Percentiles rank a stretch among this genome's conserved stretches.
Conservation (phyloP, 2,797 vertebrate genomes). For the Melanotaenia pygmaea region DNA sequence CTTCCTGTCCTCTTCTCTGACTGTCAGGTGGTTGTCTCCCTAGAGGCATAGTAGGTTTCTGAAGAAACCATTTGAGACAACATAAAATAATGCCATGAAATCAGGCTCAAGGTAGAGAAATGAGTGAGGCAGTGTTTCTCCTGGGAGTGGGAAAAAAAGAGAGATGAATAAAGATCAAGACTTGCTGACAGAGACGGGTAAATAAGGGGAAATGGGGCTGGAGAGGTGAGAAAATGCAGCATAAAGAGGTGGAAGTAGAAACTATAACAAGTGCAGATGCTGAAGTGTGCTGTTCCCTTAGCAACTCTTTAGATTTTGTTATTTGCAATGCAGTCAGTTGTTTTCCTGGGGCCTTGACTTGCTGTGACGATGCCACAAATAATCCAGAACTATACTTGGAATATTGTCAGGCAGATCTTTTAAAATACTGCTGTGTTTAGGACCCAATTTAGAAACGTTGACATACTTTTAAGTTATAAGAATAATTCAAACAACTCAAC, state of each 20-base stretch:
- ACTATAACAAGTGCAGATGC: background rate
- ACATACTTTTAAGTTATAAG: background rate
- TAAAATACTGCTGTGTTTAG: background rate
- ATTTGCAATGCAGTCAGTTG: background rate
- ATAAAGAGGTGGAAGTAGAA: constrained; percentile 13
- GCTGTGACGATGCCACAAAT: background rate
- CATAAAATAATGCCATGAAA: constrained; percentile 45
- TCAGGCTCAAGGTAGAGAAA: constrained; percentile 15
- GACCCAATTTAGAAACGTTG: background rate
- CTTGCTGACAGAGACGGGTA: constrained; percentile 22
- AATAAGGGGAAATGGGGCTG: constrained; percentile 25
- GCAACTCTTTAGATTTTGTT: background rate
- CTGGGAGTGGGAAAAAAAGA: constrained; percentile 13
- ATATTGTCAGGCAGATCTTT: background rate
- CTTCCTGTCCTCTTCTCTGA: constrained; percentile 28
- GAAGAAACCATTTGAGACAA: constrained; percentile 50
- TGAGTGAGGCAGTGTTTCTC: constrained; percentile 23
- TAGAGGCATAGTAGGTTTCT: constrained; percentile 35
- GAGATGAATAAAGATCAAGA: constrained; percentile 27
- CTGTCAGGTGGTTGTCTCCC: constrained; percentile 47
- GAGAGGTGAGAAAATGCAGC: constrained; percentile 10
- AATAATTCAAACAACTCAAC: background rate
- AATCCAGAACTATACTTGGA: background rate
- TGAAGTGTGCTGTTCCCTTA: constrained; percentile 7
- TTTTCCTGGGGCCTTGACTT: background rate